These are phyloP conservation scores for Anoplius nigerrimus DNA, from an alignment of 2,888 invertebrate genomes.

Conservation along the genomic window DNA sequence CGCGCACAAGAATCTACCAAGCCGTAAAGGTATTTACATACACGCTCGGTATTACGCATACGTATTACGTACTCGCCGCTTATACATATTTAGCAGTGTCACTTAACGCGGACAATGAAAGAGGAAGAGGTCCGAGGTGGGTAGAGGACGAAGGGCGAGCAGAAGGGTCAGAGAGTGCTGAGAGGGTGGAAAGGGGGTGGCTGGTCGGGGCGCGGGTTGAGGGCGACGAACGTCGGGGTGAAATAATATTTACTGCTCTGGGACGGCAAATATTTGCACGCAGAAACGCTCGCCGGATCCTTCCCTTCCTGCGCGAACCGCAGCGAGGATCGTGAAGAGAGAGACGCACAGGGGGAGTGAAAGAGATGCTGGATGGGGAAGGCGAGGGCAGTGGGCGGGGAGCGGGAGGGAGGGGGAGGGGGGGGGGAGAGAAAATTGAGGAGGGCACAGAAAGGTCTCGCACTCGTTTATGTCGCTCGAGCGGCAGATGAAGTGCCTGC, in stretches of 20 bases:
- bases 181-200: not conserved
- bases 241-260: slow-evolving; percentile 44
- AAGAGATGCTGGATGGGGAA: no score
- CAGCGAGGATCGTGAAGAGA: no score
- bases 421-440: not conserved
- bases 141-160: not conserved
- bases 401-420: not conserved
- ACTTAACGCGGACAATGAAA: slow-evolving; percentile 40
- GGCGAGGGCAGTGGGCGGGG: not conserved
- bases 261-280: slow-evolving; percentile 42
- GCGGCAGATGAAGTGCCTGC: slow-evolving; percentile 35
- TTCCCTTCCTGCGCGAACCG: not conserved
- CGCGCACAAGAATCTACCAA: no score
- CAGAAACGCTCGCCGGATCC: slow-evolving; percentile 20
- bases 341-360: no score
- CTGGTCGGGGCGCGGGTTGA: not conserved
- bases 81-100: slow-evolving; percentile 35
- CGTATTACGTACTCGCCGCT: slow-evolving; percentile 12
- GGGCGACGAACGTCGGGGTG: slow-evolving; percentile 20
- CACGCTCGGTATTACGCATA: slow-evolving; percentile 4
- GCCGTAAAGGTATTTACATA: not conserved
- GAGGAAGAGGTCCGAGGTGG: slow-evolving; percentile 6
- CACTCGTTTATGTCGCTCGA: slow-evolving; percentile 42
- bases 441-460: slow-evolving; percentile 21
- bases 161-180: not conserved